phyloP scores from a whole-genome alignment of 2,797 vertebrate genomes.

The Cyclopterus lumpus region DNA sequence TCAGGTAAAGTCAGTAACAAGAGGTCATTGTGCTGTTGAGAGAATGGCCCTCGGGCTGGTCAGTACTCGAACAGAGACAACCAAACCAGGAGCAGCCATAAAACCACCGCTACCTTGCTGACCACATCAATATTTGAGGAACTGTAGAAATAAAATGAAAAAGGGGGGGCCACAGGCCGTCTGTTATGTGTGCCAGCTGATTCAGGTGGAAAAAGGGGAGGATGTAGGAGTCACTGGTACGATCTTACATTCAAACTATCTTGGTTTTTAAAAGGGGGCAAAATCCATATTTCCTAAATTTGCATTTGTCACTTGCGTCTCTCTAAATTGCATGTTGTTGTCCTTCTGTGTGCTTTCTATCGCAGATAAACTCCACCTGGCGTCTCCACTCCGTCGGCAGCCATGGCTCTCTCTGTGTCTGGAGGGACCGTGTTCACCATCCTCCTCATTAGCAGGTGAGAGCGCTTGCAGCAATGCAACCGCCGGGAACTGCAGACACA shows the following conservation, averaged over 20 bases:
- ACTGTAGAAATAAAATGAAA: constrained; percentile 46
- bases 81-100: background rate
- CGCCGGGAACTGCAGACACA: constrained; percentile 27
- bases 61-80: background rate
- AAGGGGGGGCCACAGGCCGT: constrained; percentile 40
- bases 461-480: constrained; percentile 20
- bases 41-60: constrained; percentile 33
- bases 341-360: constrained; percentile 52
- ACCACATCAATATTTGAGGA: constrained; percentile 30
- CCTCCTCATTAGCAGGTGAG: constrained; percentile 86
- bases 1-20: too few relatives aligned
- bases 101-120: constrained; percentile 19
- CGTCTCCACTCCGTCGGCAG: constrained; percentile 57
- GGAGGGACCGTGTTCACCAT: constrained; percentile 74
- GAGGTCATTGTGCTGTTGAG: too few relatives aligned
- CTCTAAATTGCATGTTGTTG: constrained; percentile 36
- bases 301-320: background rate
- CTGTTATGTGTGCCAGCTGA: constrained; percentile 42
- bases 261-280: constrained; percentile 9
- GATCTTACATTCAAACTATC: background rate
- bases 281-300: background rate
- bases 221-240: constrained; percentile 8
- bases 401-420: constrained; percentile 75
- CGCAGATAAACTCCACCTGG: constrained; percentile 80
- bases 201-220: constrained; percentile 26